phyloP scores from a whole-genome alignment of 2,888 invertebrate species.

The Zygaena filipendulae region DNA sequence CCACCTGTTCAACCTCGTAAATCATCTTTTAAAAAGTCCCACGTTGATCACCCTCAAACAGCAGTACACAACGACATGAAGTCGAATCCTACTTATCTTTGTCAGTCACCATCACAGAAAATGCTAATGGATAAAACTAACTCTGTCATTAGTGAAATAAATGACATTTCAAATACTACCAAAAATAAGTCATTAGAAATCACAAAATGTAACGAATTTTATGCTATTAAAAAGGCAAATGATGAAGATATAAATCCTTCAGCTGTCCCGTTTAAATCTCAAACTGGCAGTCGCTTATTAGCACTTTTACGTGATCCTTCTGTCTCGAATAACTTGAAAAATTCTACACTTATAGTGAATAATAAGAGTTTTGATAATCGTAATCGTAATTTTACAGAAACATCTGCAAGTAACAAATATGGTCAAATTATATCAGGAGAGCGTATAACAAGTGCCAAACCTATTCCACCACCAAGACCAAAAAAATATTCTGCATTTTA shows the following conservation, averaged over 20 bases:
- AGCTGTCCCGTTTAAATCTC: conserved; percentile 51
- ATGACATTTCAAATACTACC: conserved; percentile 77
- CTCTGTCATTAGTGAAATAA: conserved; percentile 51
- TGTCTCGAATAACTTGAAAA: conserved; percentile 37
- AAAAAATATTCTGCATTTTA: conserved; percentile 46
- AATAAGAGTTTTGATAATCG: conserved; percentile 26
- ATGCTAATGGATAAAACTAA: conserved; percentile 67
- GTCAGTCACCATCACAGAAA: conserved; percentile 79
- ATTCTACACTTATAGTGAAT: conserved; percentile 24
- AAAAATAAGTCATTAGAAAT: conserved; percentile 70
- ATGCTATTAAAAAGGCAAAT: conserved; percentile 19
- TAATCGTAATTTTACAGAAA: no score
- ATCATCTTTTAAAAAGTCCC: conserved; percentile 47
- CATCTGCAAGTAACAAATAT: conserved; percentile 24
- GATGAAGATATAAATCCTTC: conserved; percentile 21
- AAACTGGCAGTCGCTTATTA: conserved; percentile 69
- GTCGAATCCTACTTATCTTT: conserved; percentile 70
- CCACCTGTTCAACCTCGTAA: conserved; percentile 54
- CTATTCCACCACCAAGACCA: conserved; percentile 49
- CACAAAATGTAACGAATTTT: conserved; percentile 20
- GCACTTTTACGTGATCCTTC: conserved; percentile 70
- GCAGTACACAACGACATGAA: no score
- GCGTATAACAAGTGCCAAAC: conserved; percentile 27
- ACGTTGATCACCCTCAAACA: conserved; percentile 61
- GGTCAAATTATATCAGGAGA: conserved; percentile 16